Conservation (phyloP, 2,888 invertebrate genomes). For the Cephus runcator region DNA sequence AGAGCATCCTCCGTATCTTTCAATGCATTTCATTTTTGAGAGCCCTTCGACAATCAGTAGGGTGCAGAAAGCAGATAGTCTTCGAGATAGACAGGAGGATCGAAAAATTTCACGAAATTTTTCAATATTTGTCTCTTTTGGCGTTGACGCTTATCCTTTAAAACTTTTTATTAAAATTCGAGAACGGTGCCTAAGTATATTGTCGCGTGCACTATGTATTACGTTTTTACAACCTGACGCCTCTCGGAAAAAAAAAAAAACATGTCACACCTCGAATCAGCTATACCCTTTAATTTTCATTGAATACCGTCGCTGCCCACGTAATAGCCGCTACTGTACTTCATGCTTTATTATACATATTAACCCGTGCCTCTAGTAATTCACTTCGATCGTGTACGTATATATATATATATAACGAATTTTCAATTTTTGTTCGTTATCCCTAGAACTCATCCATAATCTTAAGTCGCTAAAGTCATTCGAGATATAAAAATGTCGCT, state of each 20-base stretch:
- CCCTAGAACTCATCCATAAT: conserved; percentile 10
- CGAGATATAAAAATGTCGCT: conserved; percentile 25
- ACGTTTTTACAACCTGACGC: conserved; percentile 24
- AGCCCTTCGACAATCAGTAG: neutral
- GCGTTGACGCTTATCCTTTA: neutral
- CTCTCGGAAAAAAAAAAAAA: neutral
- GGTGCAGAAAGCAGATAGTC: neutral
- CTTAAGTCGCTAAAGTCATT: conserved; percentile 10
- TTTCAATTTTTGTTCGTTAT: conserved; percentile 5
- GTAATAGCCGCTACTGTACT: neutral
- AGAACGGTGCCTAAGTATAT: conserved; percentile 22
- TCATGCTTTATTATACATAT: neutral
- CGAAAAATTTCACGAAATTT: neutral
- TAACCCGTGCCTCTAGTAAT: conserved; percentile 12
- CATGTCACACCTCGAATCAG: neutral
- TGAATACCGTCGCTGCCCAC: neutral
- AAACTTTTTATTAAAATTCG: neutral
- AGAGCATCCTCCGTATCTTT: neutral
- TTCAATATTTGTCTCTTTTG: neutral
- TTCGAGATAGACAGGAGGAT: neutral
- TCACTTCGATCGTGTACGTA: conserved; percentile 12
- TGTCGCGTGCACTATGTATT: conserved; percentile 41
- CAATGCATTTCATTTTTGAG: neutral
- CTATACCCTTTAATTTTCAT: conserved; percentile 4
- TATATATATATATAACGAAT: conserved; percentile 14